phyloP scores from a whole-genome alignment of 2,113 vertebrate species.

The Oryzias javanicus region DNA sequence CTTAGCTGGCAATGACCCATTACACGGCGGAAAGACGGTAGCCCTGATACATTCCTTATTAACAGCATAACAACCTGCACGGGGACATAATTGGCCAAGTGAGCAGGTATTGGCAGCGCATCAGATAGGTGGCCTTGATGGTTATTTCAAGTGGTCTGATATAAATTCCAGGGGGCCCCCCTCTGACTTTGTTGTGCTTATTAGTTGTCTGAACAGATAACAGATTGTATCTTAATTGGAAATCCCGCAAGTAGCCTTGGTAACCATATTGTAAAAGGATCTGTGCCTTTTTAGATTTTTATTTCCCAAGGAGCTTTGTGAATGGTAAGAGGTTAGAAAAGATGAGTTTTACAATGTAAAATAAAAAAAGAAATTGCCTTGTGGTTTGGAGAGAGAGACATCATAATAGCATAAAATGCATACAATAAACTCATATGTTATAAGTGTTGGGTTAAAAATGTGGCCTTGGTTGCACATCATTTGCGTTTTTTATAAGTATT shows the following conservation, averaged over 20 bases:
- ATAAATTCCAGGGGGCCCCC: constrained; percentile 71
- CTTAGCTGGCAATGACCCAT: constrained; percentile 38
- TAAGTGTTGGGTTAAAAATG: too few species aligned
- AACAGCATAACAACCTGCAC: constrained; percentile 57
- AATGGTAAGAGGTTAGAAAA: constrained; percentile 11
- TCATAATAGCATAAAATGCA: too few species aligned
- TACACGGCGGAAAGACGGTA: constrained; percentile 42
- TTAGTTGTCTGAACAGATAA: constrained; percentile 76
- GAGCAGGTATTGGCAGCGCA: constrained; percentile 68
- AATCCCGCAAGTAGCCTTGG: constrained; percentile 69
- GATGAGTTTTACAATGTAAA: too few species aligned
- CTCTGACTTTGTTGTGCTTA: constrained; percentile 74
- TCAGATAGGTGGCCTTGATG: constrained; percentile 66
- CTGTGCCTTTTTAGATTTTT: constrained; percentile 47
- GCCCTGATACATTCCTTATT: constrained; percentile 59
- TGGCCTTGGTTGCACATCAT: too few species aligned
- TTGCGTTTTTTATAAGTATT: too few species aligned
- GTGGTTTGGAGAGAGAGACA: too few species aligned
- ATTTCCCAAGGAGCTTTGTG: constrained; percentile 12
- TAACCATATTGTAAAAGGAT: constrained; percentile 69
- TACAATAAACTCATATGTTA: too few species aligned
- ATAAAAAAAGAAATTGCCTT: too few species aligned
- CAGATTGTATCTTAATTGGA: constrained; percentile 79
- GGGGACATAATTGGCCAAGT: constrained; percentile 63
- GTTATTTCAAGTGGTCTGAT: constrained; percentile 75